These are phyloP conservation scores for Poeciliopsis prolifica DNA, from an alignment of 2,113 vertebrate genomes.

Conservation along the genomic window DNA sequence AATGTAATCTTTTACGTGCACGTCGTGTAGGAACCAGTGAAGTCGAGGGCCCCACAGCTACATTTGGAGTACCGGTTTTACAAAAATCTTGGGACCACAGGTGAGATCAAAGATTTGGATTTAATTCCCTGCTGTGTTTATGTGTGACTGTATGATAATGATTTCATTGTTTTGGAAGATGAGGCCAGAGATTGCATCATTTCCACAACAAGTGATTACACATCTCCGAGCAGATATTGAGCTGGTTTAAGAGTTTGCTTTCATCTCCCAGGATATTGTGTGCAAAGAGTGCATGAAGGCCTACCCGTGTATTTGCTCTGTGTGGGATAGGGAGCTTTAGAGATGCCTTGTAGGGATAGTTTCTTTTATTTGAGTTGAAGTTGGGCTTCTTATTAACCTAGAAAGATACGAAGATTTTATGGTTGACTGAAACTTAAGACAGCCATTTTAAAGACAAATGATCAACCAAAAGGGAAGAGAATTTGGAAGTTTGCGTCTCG, in stretches of 20 bases:
- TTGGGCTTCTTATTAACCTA: conserved; percentile 4
- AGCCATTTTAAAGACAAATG: neutral
- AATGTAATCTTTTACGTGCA: conserved; percentile 19
- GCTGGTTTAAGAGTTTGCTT: conserved; percentile 27
- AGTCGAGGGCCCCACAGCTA: conserved; percentile 96
- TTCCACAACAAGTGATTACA: conserved; percentile 69
- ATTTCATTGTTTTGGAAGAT: conserved; percentile 57
- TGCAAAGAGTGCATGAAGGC: neutral
- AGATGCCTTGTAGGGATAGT: neutral
- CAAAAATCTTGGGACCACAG: conserved; percentile 93
- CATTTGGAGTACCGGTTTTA: conserved; percentile 99
- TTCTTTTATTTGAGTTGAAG: conserved; percentile 6
- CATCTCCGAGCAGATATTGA: conserved; percentile 29
- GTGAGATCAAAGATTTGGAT: conserved; percentile 73
- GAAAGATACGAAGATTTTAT: conserved; percentile 4
- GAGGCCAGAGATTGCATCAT: conserved; percentile 53
- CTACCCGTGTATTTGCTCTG: neutral
- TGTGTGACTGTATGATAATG: conserved; percentile 14
- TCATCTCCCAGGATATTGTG: conserved; percentile 36
- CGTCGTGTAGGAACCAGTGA: conserved; percentile 91
- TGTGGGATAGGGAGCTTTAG: conserved; percentile 33
- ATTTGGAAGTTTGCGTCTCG: neutral
- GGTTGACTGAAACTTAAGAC: neutral
- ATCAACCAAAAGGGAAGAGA: neutral
- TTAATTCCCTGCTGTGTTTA: neutral